Percentiles rank a stretch among this genome's conserved stretches.
These are phyloP conservation scores for Pyrochroa serraticornis DNA, from an alignment of 2,888 invertebrate species.

Conservation along the genomic window DNA sequence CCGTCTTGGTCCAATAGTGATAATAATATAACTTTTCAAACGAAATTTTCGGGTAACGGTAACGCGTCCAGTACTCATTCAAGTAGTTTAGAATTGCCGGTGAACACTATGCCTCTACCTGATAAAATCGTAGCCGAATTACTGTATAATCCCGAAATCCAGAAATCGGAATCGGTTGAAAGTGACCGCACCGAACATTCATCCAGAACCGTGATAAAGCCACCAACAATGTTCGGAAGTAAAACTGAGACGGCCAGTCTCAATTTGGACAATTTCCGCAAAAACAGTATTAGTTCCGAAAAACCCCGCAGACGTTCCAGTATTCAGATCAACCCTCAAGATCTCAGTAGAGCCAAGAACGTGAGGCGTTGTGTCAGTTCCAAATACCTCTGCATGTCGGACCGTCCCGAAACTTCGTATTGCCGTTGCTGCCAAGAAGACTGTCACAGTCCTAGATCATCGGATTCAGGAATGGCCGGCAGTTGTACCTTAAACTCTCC, in stretches of 20 bases:
- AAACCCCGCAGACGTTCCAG: slow-evolving; percentile 59
- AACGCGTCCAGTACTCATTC: slow-evolving; percentile 61
- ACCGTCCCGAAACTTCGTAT: slow-evolving; percentile 30
- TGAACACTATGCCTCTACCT: slow-evolving; percentile 59
- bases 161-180: slow-evolving; percentile 46
- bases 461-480: slow-evolving; percentile 86
- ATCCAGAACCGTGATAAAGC: slow-evolving; percentile 55
- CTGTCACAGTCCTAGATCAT: slow-evolving; percentile 74
- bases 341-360: slow-evolving; percentile 31
- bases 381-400: slow-evolving; percentile 55
- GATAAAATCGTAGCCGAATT: slow-evolving; percentile 63
- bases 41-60: slow-evolving; percentile 45
- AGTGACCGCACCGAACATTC: slow-evolving; percentile 44
- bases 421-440: slow-evolving; percentile 49
- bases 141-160: slow-evolving; percentile 60
- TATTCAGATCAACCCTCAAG: slow-evolving; percentile 47
- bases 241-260: slow-evolving; percentile 43
- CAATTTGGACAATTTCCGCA: slow-evolving; percentile 48
- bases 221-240: slow-evolving; percentile 65
- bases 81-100: slow-evolving; percentile 64
- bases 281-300: slow-evolving; percentile 67
- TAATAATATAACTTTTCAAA: slow-evolving; percentile 49
- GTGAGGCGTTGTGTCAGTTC: slow-evolving; percentile 60
- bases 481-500: slow-evolving; percentile 78
- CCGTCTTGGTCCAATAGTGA: slow-evolving; percentile 60